phyloP scores from a whole-genome alignment of 2,888 invertebrate species.

The Drosophila anomelani region DNA sequence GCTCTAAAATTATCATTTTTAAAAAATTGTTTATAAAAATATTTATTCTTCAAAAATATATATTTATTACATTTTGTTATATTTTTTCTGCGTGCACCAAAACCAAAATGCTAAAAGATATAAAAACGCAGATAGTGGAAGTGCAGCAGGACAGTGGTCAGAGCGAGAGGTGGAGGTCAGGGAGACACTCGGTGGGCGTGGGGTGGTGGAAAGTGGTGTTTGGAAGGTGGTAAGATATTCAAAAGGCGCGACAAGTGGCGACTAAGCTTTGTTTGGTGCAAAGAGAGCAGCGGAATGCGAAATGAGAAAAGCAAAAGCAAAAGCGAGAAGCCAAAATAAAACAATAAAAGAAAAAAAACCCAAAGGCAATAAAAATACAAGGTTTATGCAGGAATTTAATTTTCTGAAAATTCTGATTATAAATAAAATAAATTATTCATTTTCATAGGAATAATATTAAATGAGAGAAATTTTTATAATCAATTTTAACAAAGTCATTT shows the following conservation, averaged over 20 bases:
- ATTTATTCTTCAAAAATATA: too few relatives aligned
- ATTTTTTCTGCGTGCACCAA: background rate
- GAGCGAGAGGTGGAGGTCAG: background rate
- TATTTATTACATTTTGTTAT: too few relatives aligned
- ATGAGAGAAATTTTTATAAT: too few relatives aligned
- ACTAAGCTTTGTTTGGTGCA: constrained; percentile 47
- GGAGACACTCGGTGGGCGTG: background rate
- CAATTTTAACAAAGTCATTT: too few relatives aligned
- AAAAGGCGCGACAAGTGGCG: constrained; percentile 57
- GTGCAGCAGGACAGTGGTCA: constrained; percentile 37
- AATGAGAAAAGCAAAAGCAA: constrained; percentile 20
- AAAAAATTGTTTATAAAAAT: too few relatives aligned
- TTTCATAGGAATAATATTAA: too few relatives aligned
- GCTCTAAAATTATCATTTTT: too few relatives aligned
- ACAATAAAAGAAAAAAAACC: background rate
- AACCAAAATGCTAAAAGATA: constrained; percentile 56
- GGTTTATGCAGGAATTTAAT: constrained; percentile 7
- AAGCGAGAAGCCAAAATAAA: constrained; percentile 33
- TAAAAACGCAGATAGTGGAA: constrained; percentile 48
- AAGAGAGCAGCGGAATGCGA: constrained; percentile 43
- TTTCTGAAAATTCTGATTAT: too few relatives aligned
- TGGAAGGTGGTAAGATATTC: constrained; percentile 24
- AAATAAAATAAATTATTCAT: too few relatives aligned
- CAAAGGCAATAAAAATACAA: constrained; percentile 9
- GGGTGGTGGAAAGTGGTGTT: constrained; percentile 12